Base-by-base conservation (phyloP, 2,888 invertebrate genomes). In the Onchidella celtica region DNA sequence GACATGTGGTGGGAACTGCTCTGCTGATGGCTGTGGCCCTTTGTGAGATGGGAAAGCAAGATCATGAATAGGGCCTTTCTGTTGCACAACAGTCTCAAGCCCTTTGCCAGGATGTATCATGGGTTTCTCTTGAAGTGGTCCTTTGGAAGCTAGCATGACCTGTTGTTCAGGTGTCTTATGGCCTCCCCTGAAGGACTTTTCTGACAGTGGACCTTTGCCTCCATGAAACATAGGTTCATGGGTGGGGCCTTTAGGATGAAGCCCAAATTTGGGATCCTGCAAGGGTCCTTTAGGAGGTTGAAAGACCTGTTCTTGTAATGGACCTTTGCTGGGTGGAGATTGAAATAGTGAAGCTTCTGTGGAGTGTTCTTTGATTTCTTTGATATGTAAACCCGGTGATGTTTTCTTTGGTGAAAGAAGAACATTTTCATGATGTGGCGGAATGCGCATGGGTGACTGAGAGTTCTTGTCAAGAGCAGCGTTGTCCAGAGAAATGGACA, bases 401-500 rank as follows among this genome's bases (percentile, higher is more conserved):
- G 38, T 29, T 68, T 75, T 66, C 47, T 69, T 81, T n/a, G 81
- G 70, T 0, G 76, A 61, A 3, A 76, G 40, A 11, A 81, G 65
- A 24, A 66, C 59, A 55, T 63, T 76, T 32, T 81, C 81, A 40
- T 81, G 81, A 68, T 81, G 81, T 0, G 75, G 38, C 9, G 81
- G 76, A n/a, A 81, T 70, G 24, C 70, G 66, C 38, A 76, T 55
- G 17, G 81, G 76, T 14, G 81, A 65, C 55, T 81, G 81, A 2
- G 68, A 81, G 70, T 76, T 81, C 4, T 70, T 61, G 59, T 81
- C 81, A 14, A 55, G 73, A n/a, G 65, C 65, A 0, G 74, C 70
- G 47, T 81, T 32, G 65, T 81, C 81, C 34, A 81, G 38, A 4
- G 81, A 81, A 27, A 81, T 81, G 29, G 81, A 81, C 3, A 81